Evolutionary conservation across 2,113 vertebrate species (phyloP).

Genomic region (Cephalopholis sonnerati): DNA sequence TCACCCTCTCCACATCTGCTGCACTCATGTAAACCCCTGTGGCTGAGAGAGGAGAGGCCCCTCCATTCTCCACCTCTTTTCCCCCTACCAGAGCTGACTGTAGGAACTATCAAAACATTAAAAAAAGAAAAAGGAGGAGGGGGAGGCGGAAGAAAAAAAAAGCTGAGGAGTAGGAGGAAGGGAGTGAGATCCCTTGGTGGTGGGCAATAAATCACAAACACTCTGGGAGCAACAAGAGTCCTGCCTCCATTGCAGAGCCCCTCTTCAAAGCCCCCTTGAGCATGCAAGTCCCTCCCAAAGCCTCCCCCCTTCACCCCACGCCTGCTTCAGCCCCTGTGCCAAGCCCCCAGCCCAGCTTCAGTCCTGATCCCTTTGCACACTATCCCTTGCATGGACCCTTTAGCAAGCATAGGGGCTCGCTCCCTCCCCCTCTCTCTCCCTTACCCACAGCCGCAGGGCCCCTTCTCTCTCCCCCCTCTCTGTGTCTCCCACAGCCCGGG

Average conservation of each 20-base stretch:
- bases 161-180: conserved; percentile 62
- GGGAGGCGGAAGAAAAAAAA: conserved; percentile 23
- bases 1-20: conserved; percentile 84
- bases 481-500: conserved; percentile 43
- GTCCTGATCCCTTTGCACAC: conserved; percentile 63
- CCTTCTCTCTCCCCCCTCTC: not conserved
- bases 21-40: conserved; percentile 83
- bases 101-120: conserved; percentile 83
- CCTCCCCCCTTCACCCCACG: conserved; percentile 1
- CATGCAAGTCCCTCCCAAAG: conserved; percentile 44
- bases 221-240: conserved; percentile 77
- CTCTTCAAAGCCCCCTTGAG: conserved; percentile 72
- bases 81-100: conserved; percentile 67
- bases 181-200: conserved; percentile 75
- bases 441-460: conserved; percentile 47
- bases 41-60: conserved; percentile 75
- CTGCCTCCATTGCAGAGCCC: conserved; percentile 57
- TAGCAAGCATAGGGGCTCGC: conserved; percentile 23
- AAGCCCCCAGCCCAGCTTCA: conserved; percentile 45
- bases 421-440: not conserved
- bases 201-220: conserved; percentile 83
- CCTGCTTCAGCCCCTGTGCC: conserved; percentile 49
- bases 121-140: conserved; percentile 37
- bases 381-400: conserved; percentile 44
- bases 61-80: conserved; percentile 64